Percentiles rank a stretch among this genome's conserved stretches.
These are phyloP conservation scores for Anastatus disparis DNA, from an alignment of 1,140 invertebrate species.

Conservation along the genomic window DNA sequence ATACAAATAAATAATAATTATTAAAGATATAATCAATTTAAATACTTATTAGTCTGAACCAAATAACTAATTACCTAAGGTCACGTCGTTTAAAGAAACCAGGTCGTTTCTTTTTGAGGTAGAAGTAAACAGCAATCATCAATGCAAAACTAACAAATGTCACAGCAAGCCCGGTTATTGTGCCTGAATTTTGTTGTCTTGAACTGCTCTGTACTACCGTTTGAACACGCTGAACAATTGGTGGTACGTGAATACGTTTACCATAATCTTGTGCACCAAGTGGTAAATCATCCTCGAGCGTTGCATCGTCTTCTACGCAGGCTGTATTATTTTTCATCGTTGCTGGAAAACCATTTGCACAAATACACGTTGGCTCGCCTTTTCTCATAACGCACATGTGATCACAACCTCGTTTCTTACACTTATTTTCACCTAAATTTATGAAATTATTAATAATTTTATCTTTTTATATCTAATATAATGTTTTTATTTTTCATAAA, in stretches of 20 bases:
- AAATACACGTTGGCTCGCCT: conserved; percentile 7
- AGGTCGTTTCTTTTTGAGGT: conserved; percentile 46
- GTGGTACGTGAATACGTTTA: background rate
- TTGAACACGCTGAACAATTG: background rate
- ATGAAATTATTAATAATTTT: too few relatives aligned
- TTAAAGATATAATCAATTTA: background rate
- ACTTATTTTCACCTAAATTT: conserved; percentile 12
- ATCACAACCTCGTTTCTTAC: conserved; percentile 14
- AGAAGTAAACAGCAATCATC: conserved; percentile 46
- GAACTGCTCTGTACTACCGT: background rate
- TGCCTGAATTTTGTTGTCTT: background rate
- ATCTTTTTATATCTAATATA: too few relatives aligned
- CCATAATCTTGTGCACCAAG: background rate
- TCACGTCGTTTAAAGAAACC: conserved; percentile 45
- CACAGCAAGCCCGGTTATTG: conserved; percentile 42
- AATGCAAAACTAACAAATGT: conserved; percentile 28
- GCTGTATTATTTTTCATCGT: background rate
- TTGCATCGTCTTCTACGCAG: background rate
- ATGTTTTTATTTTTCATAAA: too few relatives aligned
- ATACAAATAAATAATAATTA: background rate
- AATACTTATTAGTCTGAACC: background rate
- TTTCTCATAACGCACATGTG: conserved; percentile 24
- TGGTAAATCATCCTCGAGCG: background rate
- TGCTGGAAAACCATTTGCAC: conserved; percentile 5
- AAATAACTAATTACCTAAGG: conserved; percentile 47